Evolutionary conservation across 2,888 invertebrate genomes (phyloP), one percentile per base, ranked within the genome.

Genomic region (Ganaspis brasiliensis): DNA sequence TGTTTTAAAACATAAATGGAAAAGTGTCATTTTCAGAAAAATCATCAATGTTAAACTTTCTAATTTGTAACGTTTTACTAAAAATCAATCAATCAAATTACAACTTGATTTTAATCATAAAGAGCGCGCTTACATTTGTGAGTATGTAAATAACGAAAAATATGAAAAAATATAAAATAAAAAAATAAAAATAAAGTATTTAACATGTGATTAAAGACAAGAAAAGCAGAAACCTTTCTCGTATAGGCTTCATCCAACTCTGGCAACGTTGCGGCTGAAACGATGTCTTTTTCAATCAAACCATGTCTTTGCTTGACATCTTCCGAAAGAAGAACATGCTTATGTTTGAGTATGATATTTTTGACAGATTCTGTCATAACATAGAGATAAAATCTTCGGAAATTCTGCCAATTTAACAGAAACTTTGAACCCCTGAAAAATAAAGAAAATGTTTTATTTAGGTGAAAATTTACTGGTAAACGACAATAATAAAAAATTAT

Each of bases 361-460:
- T 97, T 96, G 91, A 98, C 95, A 91, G 97, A 97, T 91, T 97
- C 97, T 0, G 98, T 98, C 96, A 98, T 98, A 77, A 97, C 95
- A 92, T 97, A 98, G 76, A 98, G 93, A 92, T 98, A 98, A 88
- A 97, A 95, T 2, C 98, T 95, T 16, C 98, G 94, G 92, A 98
- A 95, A 91, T 97, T 96, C 89, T 96, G 95, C 98, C 98, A 98
- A 89, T 97, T 95, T 45, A 97, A 92, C 83, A 98, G 92, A 92
- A 95, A 95, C 87, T 96, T 95, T 88, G 96, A 96, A 72, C 96
- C 96, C 89, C 97, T 97, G 79, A 71, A 85, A 82, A 61, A 61
- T 2, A 16, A 16, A 10, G 2, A 12, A 31, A n/a, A n/a, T n/a
- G n/a, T n/a, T n/a, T n/a, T n/a, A n/a, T n/a, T n/a, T n/a, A n/a